Evolutionary conservation across 2,113 vertebrate genomes (phyloP), one percentile per base, ranked within the genome.

Genomic region (Trochalopteron elliotii): DNA sequence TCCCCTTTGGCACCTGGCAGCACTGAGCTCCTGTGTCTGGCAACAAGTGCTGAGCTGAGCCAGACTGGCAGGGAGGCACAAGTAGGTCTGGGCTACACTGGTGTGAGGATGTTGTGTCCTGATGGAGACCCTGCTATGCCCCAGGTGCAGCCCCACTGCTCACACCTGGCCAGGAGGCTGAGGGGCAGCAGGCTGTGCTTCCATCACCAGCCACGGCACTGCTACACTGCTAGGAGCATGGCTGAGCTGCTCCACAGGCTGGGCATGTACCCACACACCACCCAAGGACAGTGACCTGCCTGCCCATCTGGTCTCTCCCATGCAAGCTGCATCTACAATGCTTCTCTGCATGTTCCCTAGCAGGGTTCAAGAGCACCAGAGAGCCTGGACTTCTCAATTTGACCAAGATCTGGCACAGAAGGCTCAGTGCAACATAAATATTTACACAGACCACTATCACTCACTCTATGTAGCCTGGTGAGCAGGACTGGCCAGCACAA

Each of bases 191-290:
- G 28, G 35, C 42, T 0, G 0, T 39, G 79, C 33, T 50, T 27
- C 49, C 24, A 50, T 50, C 49, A 50, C 49, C 49, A 16, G 18
- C 56, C 56, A 61, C 19, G 39, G 25, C 82, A 56, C 56, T 67
- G 69, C 22, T 45, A n/a, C 60, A 31, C 2, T 1, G 75, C 40
- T 0, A 0, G n/a, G 45, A 70, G 55, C 5, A 3, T 0, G 0
- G 59, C 53, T 74, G 25, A 6, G 27, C 47, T 1, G 1, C 44
- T 72, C 30, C 1, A 0, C 18, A 39, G 44, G 39, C 30, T 5
- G 3, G 31, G 28, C 56, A 57, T 1, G 4, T 7, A 50, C 11
- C 49, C 23, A 18, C 31, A 40, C 28, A 44, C 5, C 4, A 25
- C 16, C 28, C 11, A 18, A 31, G 44, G 35, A 79, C 20, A 27